Percentiles rank a stretch among this genome's conserved stretches.
phyloP scores from a whole-genome alignment of 2,888 invertebrate genomes.

The Clusia tigrina region DNA sequence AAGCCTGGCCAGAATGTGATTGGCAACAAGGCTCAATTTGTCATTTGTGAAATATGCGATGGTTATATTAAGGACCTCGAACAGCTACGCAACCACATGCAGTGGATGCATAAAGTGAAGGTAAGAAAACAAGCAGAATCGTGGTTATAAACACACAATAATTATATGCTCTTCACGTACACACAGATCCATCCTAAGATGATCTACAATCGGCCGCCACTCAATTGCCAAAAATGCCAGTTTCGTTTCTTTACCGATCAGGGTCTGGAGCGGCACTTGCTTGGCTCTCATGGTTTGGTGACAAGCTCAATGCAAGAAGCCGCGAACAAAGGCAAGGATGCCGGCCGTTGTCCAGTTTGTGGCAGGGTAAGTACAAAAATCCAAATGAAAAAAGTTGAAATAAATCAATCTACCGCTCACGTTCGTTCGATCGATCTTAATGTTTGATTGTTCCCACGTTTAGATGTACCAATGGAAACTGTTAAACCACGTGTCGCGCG shows the following conservation, averaged over 20 bases:
- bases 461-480: conserved; percentile 94
- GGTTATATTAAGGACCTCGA: conserved; percentile 96
- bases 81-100: conserved; percentile 94
- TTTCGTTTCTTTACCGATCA: conserved; percentile 97
- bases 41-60: conserved; percentile 96
- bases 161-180: neutral
- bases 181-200: conserved; percentile 86
- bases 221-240: conserved; percentile 96
- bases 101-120: conserved; percentile 97
- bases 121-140: no score
- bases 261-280: conserved; percentile 92
- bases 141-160: neutral
- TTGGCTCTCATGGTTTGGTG: conserved; percentile 93
- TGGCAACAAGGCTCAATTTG: conserved; percentile 79
- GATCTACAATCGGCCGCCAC: conserved; percentile 92
- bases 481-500: conserved; percentile 88
- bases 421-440: neutral
- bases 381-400: neutral
- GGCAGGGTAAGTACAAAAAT: conserved; percentile 76
- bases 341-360: conserved; percentile 93
- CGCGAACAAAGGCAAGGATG: conserved; percentile 93
- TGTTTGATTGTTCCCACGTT: conserved; percentile 39
- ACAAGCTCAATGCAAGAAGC: conserved; percentile 96
- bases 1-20: conserved; percentile 65
- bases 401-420: neutral